Conservation (phyloP, 2,797 vertebrate species). For the Pantherophis vulpinus region DNA sequence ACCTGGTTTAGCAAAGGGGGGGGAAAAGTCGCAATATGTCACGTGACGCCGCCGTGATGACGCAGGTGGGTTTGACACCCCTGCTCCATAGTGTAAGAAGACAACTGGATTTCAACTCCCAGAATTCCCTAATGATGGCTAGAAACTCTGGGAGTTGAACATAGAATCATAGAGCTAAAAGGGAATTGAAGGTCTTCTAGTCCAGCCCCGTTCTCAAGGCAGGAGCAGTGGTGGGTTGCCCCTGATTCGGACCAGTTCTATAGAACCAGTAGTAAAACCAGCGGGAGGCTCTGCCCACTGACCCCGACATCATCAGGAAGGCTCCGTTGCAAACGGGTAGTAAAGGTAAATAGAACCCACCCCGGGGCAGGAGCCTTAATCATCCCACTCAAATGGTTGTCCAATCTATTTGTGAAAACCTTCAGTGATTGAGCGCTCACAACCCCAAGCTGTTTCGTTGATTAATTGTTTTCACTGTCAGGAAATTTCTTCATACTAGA, state of each 20-base stretch:
- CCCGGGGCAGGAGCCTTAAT: background rate
- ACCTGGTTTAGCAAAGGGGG: too few relatives aligned
- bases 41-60: too few relatives aligned
- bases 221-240: background rate
- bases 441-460: too few relatives aligned
- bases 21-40: rapidly evolving
- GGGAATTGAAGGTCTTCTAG: background rate
- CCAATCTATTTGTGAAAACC: background rate
- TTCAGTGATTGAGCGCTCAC: background rate
- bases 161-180: background rate
- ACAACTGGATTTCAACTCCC: background rate
- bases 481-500: too few relatives aligned
- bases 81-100: background rate
- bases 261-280: too few relatives aligned
- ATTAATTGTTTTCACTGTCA: too few relatives aligned
- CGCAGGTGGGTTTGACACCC: too few relatives aligned
- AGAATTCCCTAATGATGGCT: background rate
- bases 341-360: too few relatives aligned
- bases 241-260: too few relatives aligned
- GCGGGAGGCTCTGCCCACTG: too few relatives aligned
- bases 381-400: background rate
- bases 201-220: background rate
- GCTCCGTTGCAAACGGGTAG: too few relatives aligned
- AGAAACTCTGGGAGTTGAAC: background rate
- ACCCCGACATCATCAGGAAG: too few relatives aligned